phyloP scores from a whole-genome alignment of 2,797 vertebrate species.

The Lophura swinhoii region DNA sequence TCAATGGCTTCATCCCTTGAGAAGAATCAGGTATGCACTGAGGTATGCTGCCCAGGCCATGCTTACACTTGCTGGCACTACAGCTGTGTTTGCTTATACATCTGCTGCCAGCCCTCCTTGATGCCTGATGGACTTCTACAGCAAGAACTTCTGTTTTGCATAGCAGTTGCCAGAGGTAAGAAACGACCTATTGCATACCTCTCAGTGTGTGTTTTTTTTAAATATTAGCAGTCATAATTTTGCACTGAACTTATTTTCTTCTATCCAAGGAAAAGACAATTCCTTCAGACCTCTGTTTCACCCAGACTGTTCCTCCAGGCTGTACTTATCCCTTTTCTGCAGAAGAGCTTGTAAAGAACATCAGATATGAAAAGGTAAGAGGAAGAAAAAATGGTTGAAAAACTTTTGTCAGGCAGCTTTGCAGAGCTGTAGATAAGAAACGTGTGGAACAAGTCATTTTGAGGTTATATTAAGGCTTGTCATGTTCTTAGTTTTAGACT shows the following conservation, averaged over 20 bases:
- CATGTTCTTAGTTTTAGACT: not conserved
- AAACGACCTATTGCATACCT: not conserved
- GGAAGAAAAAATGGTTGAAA: not conserved
- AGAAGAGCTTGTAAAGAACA: not conserved
- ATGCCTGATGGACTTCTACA: not conserved
- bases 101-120: not conserved
- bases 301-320: not conserved
- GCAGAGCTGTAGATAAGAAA: not conserved
- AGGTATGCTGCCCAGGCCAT: not conserved
- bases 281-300: not conserved
- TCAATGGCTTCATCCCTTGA: not conserved
- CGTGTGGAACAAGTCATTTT: not conserved
- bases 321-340: not conserved
- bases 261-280: not conserved
- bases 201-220: not conserved
- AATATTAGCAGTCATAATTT: not conserved
- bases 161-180: constrained; percentile 3
- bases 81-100: not conserved
- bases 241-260: not conserved
- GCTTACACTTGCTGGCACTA: not conserved
- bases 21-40: not conserved
- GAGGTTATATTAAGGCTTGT: not conserved
- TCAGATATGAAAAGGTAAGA: not conserved
- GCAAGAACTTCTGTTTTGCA: not conserved
- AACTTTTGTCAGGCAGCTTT: not conserved